These are phyloP conservation scores for Notocelia uddmanniana DNA, from an alignment of 2,888 invertebrate species.

Conservation along the genomic window DNA sequence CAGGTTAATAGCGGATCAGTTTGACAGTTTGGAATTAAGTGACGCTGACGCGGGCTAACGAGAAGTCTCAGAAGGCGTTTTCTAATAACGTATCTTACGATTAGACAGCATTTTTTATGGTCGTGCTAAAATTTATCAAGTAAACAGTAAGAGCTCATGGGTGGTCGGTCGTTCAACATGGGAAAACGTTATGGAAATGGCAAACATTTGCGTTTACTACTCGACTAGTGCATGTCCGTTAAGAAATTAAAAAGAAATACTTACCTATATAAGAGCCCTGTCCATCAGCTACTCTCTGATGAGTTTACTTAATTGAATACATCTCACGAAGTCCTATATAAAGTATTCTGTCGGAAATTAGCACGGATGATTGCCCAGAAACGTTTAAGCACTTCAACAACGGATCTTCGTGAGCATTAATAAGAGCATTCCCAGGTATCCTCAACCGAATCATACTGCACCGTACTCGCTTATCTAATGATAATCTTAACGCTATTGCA, in stretches of 20 bases:
- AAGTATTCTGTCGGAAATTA: constrained; percentile 22
- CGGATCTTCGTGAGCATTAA: constrained; percentile 12
- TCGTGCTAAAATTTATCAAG: constrained; percentile 15
- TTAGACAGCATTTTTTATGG: constrained; percentile 17
- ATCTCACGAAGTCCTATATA: constrained; percentile 16
- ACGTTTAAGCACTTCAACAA: constrained; percentile 7
- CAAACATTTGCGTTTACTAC: constrained; percentile 42
- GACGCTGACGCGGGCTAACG: constrained; percentile 60
- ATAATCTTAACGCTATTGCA: constrained; percentile 26
- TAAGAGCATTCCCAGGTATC: constrained; percentile 46
- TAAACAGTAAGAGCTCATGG: constrained; percentile 23
- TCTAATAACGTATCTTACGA: constrained; percentile 48
- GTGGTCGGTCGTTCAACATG: constrained; percentile 31
- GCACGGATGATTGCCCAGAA: constrained; percentile 31
- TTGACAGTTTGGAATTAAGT: constrained; percentile 58
- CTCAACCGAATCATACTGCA: constrained; percentile 39
- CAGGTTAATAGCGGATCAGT: constrained; percentile 64
- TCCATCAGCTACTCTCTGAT: constrained; percentile 14
- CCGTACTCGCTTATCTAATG: constrained; percentile 8
- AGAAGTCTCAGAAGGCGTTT: constrained; percentile 50
- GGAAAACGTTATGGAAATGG: constrained; percentile 39
- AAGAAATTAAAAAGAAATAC: constrained; percentile 28
- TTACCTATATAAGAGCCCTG: constrained; percentile 6
- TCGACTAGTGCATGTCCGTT: constrained; percentile 23
- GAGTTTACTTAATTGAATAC: constrained; percentile 27